Base-by-base conservation (phyloP, 2,888 invertebrate species). In the Acanthacorydalis orientalis region DNA sequence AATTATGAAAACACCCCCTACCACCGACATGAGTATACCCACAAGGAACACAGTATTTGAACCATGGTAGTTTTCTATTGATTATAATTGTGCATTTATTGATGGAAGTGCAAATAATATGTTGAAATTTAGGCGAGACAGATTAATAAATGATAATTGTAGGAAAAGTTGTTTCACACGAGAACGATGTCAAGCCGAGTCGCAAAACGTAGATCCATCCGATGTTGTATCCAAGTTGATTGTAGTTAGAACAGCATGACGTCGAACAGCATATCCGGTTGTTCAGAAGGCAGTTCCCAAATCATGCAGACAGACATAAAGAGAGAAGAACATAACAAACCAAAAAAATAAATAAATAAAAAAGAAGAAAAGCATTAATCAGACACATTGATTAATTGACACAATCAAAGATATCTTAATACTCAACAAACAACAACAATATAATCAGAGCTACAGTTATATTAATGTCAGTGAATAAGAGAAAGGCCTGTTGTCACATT, bases 1-100 rank as follows among this genome's bases (percentile, higher is more conserved):
- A 79, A 90, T 82, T 78, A 92, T 83, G 84, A 92, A 92, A 80
- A 92, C 92, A 80, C 91, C 90, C 83, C 91, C 92, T 82, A 92
- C 91, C 80, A 91, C 90, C 78, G 90, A 90, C 83, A 92, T 91
- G 80, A 92, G 88, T 76, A 89, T 87, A 79, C 83, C 87, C 75
- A 92, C 92, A 80, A 92, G 84, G 82, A 88, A 88, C 75, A 89
- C 87, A 77, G 90, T 91, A 81, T 90, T 90, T 75, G 89, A 90
- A 77, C 90, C 90, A 80, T 89, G 88, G 80, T 89, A 87, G 80
- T 88, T 88, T 81, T 86, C 89, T 89, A 82, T 75, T 73, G 64
- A 54, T 57, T 55, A 51, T 44, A 32, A 44, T 23, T 23, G 2
- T 23, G 23, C 23, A 23, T 4, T 23, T 23, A 23, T 23, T 6